Conservation (phyloP, 2,113 vertebrate genomes). For the Panthera tigris region DNA sequence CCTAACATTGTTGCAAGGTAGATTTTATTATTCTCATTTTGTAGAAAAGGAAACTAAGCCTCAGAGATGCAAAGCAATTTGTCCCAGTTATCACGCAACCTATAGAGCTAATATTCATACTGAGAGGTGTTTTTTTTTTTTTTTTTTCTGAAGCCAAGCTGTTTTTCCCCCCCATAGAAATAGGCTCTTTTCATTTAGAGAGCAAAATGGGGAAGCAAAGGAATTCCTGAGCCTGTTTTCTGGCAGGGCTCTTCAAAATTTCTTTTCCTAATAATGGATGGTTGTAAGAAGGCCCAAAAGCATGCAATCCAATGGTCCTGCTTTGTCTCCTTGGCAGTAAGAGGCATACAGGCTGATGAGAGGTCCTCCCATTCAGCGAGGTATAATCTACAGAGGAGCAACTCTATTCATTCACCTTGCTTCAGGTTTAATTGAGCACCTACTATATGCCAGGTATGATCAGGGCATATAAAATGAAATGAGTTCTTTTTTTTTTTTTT, state of each 20-base stretch:
- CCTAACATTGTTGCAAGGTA: conserved; percentile 44
- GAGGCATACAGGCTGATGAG: accelerated
- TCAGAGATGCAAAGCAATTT: conserved; percentile 66
- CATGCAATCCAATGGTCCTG: neutral
- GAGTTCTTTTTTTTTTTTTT: no score
- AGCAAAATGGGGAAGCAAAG: neutral
- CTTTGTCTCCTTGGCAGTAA: neutral
- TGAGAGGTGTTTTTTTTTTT: neutral
- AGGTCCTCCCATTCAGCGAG: accelerated
- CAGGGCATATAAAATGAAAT: neutral
- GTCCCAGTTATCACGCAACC: conserved; percentile 46
- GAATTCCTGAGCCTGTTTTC: neutral
- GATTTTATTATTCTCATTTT: conserved; percentile 74
- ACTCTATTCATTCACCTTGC: neutral
- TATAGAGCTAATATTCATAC: neutral
- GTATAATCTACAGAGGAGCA: accelerated
- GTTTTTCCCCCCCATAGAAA: neutral
- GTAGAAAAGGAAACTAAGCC: conserved; percentile 63
- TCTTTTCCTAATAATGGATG: neutral
- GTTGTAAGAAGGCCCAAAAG: neutral
- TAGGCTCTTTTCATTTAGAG: neutral
- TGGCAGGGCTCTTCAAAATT: neutral
- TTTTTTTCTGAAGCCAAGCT: neutral
- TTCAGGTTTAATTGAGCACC: neutral
- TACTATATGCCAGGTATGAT: neutral